Evolutionary conservation across 2,888 invertebrate genomes (phyloP).

Genomic region (Xanthia icteritia): DNA sequence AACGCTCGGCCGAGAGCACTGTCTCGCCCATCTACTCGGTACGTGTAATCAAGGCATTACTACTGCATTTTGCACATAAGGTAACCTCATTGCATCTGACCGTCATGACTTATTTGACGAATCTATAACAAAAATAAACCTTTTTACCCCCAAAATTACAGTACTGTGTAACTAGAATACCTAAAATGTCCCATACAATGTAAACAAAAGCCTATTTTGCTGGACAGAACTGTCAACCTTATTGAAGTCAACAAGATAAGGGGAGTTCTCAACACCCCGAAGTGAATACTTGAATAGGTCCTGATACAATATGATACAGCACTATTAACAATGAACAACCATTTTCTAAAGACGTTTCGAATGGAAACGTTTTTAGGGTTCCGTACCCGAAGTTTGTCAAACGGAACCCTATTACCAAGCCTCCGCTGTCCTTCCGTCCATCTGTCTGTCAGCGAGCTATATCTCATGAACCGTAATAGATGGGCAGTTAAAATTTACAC

Average conservation of each 20-base stretch:
- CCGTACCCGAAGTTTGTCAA: too few relatives aligned
- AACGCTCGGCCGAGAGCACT: too few relatives aligned
- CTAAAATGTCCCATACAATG: slow-evolving; percentile 52
- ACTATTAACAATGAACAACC: slow-evolving; percentile 38
- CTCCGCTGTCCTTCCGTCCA: too few relatives aligned
- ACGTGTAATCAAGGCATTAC: too few relatives aligned
- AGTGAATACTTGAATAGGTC: slow-evolving; percentile 22
- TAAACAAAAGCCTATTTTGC: slow-evolving; percentile 60
- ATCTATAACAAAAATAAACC: not conserved
- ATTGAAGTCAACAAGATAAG: slow-evolving; percentile 65
- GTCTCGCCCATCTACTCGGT: too few relatives aligned
- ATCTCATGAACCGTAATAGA: too few relatives aligned
- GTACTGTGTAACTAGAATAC: slow-evolving; percentile 49
- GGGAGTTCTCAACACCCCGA: slow-evolving; percentile 20
- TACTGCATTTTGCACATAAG: not conserved
- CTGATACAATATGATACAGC: slow-evolving; percentile 33
- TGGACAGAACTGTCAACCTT: slow-evolving; percentile 63
- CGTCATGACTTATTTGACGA: not conserved
- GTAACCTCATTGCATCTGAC: not conserved
- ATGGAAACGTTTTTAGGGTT: slow-evolving; percentile 10
- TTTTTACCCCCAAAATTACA: slow-evolving; percentile 32
- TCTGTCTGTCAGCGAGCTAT: too few relatives aligned
- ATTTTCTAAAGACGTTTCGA: slow-evolving; percentile 21
- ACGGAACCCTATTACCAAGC: too few relatives aligned
- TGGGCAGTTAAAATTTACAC: too few relatives aligned